Conservation (phyloP, 1,140 invertebrate species). For the Sipha flava region DNA sequence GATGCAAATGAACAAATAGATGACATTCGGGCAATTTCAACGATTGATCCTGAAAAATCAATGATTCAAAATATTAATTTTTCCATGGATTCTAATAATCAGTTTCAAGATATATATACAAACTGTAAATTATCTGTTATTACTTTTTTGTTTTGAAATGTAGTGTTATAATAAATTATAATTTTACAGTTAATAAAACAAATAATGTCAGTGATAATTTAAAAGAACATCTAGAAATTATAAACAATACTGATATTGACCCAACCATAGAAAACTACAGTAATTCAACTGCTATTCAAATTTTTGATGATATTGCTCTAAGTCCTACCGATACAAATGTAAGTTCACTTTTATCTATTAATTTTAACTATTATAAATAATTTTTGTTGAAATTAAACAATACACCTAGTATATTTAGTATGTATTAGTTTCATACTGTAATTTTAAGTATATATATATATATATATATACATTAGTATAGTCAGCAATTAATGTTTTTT, state of each 20-base stretch:
- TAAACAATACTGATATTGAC: neutral
- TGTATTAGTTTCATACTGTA: no score
- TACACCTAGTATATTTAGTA: no score
- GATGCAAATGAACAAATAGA: neutral
- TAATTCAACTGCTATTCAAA: constrained; percentile 8
- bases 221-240: neutral
- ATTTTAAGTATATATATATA: no score
- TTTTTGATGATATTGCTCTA: constrained; percentile 1
- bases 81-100: neutral
- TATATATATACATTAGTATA: no score
- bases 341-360: neutral
- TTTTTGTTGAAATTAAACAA: no score
- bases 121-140: neutral
- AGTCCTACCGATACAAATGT: constrained; percentile 4
- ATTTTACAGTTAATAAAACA: neutral
- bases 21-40: neutral
- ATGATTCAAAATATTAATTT: neutral
- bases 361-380: neutral
- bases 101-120: neutral
- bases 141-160: neutral
- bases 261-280: neutral
- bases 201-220: neutral
- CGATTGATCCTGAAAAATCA: neutral
- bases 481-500: neutral
- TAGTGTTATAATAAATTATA: neutral